These are phyloP conservation scores for Caenorhabditis imperialis DNA, from an alignment of 2,888 invertebrate species.

Conservation along the genomic window DNA sequence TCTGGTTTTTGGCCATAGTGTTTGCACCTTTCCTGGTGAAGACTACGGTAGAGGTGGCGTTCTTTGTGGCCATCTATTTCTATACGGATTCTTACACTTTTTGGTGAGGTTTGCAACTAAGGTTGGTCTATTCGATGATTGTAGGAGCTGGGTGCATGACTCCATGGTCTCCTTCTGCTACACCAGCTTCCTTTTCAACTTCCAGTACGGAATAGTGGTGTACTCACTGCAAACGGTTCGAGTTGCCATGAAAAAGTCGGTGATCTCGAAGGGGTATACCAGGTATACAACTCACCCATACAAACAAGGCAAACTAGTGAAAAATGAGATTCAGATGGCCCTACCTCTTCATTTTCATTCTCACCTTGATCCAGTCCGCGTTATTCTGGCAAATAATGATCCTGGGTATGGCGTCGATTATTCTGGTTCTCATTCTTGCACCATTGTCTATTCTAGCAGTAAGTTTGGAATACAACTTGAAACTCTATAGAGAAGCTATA, in stretches of 20 bases:
- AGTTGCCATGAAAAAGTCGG: conserved; percentile 8
- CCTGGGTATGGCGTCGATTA: conserved; percentile 7
- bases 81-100: conserved; percentile 35
- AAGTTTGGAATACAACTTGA: neutral
- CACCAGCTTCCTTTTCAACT: conserved; percentile 38
- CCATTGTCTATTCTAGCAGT: conserved; percentile 10
- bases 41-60: conserved; percentile 24
- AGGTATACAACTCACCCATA: neutral
- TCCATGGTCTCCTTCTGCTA: conserved; percentile 34
- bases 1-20: conserved; percentile 20
- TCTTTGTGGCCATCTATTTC: conserved; percentile 35
- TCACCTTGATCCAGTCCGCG: conserved; percentile 12
- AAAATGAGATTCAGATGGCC: conserved; percentile 9
- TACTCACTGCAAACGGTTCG: conserved; percentile 16
- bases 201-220: conserved; percentile 28
- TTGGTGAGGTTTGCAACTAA: conserved; percentile 1
- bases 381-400: conserved; percentile 22
- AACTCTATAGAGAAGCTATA: neutral
- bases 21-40: conserved; percentile 27
- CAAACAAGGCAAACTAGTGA: too few relatives aligned
- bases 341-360: conserved; percentile 9
- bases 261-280: conserved; percentile 1
- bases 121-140: too few relatives aligned
- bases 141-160: conserved; percentile 31
- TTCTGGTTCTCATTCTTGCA: conserved; percentile 23